Evolutionary conservation across 2,888 invertebrate genomes (phyloP).

Genomic region (Aleiodes testaceus): DNA sequence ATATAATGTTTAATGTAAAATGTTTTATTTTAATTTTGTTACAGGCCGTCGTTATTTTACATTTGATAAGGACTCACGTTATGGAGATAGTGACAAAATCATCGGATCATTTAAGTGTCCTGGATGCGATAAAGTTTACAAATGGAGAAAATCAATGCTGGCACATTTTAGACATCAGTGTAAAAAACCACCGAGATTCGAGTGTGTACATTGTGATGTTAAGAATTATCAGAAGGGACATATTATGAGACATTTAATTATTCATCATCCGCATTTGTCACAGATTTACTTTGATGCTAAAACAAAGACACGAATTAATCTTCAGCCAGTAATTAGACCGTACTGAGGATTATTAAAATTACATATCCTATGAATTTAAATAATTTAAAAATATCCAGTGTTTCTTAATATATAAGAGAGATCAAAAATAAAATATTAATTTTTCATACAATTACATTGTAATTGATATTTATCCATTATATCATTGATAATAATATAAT

Average conservation of each 20-base stretch:
- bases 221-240: slow-evolving; percentile 63
- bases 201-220: slow-evolving; percentile 60
- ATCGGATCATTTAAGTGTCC: slow-evolving; percentile 60
- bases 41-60: slow-evolving; percentile 41
- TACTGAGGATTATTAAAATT: background rate
- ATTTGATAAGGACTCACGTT: background rate
- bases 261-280: slow-evolving; percentile 53
- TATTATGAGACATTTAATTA: slow-evolving; percentile 57
- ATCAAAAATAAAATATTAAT: slow-evolving; percentile 26
- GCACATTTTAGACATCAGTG: slow-evolving; percentile 60
- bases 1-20: slow-evolving; percentile 1
- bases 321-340: background rate
- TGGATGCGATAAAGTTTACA: slow-evolving; percentile 63
- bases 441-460: background rate
- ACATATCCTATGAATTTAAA: background rate
- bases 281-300: slow-evolving; percentile 52
- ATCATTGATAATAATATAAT: background rate
- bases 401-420: slow-evolving; percentile 17
- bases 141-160: slow-evolving; percentile 61
- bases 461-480: too few relatives aligned
- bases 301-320: slow-evolving; percentile 11
- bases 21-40: slow-evolving; percentile 47
- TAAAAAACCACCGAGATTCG: slow-evolving; percentile 58
- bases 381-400: background rate
- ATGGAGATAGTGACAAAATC: slow-evolving; percentile 4